Base-by-base conservation (phyloP, 2,888 invertebrate species). In the Melanostoma mellinum region DNA sequence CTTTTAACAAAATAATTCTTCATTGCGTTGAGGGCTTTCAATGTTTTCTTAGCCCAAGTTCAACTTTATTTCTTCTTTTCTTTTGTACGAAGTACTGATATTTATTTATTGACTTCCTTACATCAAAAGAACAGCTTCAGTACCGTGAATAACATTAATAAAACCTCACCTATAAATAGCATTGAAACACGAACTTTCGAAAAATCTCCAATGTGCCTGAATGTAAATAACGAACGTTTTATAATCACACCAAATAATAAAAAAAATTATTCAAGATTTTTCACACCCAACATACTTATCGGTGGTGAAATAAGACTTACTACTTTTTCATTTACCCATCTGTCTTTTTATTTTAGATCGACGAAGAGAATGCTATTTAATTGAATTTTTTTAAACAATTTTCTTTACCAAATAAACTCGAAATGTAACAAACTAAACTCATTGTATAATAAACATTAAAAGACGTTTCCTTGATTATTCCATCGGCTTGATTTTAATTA, bases 281-380 rank as follows among this genome's bases (percentile, higher is more conserved):
- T 20, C 20, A 1, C 20, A 20, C 20, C 0, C 20, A 20, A 20
- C 20, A 20, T 20, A 20, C 20, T 20, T 1, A 20, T 20, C 20
- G 20, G 20, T 20, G 20, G 20, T 20, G 20, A 42, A 6, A n/a
- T 42, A 42, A 9, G 3, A 6, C 42, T 3, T 6, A 42, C 42
- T 42, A 42, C 6, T 1, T 1, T 46, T 60, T 20, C 5, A 35
- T 46, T 30, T 30, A 61, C 48, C 48, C 2, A 20, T 63, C 52
- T 42, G 46, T 58, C 52, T 20, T 63, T 46, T 53, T 58, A 33
- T 80, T 76, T 52, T 77, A 82, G 81, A 82, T 82, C 50, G 81
- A 68, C 65, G 77, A 68, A 63, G 77, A 68, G 33, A 4, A 68
- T 73, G 50, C 67, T 68, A 33, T 77, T 40, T 82, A 82, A 30